Evolutionary conservation across 2,797 vertebrate genomes (phyloP).

Genomic region (Galago senegalensis): DNA sequence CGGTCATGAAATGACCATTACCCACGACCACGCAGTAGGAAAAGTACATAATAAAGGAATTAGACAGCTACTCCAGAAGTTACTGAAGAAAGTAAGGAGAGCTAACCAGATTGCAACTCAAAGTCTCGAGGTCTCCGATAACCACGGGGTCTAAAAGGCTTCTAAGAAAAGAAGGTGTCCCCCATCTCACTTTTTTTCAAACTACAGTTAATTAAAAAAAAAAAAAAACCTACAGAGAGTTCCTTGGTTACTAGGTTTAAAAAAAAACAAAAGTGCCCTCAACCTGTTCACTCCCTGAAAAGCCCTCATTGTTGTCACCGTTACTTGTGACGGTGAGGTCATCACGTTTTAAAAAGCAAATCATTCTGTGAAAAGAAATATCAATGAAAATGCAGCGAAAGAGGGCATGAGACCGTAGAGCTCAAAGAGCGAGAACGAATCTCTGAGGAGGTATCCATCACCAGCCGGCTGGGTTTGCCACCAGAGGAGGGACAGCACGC

Average conservation of each 20-base stretch:
- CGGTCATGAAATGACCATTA: background rate
- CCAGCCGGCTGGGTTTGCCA: background rate
- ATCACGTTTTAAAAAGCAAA: background rate
- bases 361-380: background rate
- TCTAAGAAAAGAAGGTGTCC: background rate
- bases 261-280: background rate
- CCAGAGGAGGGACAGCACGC: background rate
- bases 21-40: background rate
- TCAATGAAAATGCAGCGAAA: background rate
- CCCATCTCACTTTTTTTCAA: background rate
- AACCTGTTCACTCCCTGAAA: background rate
- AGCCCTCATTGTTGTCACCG: background rate
- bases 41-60: background rate
- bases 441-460: background rate
- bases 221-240: background rate
- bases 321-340: background rate
- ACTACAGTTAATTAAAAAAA: background rate
- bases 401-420: background rate
- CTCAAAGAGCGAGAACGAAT: background rate
- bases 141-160: background rate
- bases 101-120: background rate
- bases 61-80: background rate
- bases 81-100: background rate
- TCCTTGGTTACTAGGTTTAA: background rate
- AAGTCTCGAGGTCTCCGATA: background rate